These are phyloP conservation scores for Desmophyllum pertusum DNA, from an alignment of 92 coral and sea anemone species.

Conservation along the genomic window DNA sequence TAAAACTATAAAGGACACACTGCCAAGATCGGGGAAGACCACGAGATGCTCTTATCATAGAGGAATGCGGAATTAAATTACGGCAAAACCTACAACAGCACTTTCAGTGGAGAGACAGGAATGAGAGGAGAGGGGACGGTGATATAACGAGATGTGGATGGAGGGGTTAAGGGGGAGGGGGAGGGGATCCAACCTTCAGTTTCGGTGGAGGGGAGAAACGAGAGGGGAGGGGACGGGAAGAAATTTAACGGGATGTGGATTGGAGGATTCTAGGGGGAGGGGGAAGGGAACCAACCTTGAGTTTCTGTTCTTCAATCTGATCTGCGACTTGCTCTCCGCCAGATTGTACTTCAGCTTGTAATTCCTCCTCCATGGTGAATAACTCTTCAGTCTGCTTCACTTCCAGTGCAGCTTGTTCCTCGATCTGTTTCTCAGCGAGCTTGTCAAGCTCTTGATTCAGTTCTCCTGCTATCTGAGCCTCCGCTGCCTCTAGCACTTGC, in stretches of 20 bases:
- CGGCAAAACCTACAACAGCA: too few relatives aligned
- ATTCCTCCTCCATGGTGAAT: conserved; percentile 59
- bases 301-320: conserved; percentile 88
- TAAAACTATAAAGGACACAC: too few relatives aligned
- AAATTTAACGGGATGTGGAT: too few relatives aligned
- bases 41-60: too few relatives aligned
- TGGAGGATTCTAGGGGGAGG: background rate
- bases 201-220: background rate
- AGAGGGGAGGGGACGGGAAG: background rate
- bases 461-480: conserved; percentile 53
- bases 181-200: too few relatives aligned
- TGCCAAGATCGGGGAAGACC: too few relatives aligned
- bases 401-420: conserved; percentile 77
- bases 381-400: conserved; percentile 78
- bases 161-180: too few relatives aligned
- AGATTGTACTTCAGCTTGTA: conserved; percentile 52
- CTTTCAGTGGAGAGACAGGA: too few relatives aligned
- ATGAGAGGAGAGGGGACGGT: too few relatives aligned
- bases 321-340: conserved; percentile 67
- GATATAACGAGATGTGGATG: too few relatives aligned
- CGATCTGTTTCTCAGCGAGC: conserved; percentile 79
- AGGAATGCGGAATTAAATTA: too few relatives aligned
- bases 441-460: conserved; percentile 63
- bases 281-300: conserved; percentile 62
- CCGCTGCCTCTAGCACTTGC: conserved; percentile 87